Evolutionary conservation across 2,797 vertebrate species (phyloP), one percentile per base, ranked within the genome.

Genomic region (Falco naumanni): DNA sequence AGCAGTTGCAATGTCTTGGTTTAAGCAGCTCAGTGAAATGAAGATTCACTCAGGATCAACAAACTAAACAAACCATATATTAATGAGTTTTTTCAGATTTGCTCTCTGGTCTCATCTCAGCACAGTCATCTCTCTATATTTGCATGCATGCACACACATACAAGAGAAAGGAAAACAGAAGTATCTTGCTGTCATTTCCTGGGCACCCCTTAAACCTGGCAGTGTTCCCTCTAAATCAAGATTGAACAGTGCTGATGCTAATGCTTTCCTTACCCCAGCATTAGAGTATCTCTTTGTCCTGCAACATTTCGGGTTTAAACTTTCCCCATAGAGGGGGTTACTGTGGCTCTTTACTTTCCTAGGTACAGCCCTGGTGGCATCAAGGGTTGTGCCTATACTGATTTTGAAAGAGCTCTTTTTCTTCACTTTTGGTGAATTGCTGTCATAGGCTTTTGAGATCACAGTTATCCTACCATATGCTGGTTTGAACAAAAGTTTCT

Each of bases 401-500:
- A 57, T 53, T 74, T 91, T 37, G 50, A 63, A 56, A 20, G 22
- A 37, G 6, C 2, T 71, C 8, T 74, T 89, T 89, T 31, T 47
- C 37, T 54, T 34, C 0, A 1, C 6, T 64, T 3, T 0, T 9
- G 5, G 18, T 34, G 31, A 70, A 37, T 43, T 76, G 45, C 26
- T 64, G 29, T 39, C 5, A 76, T 77, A 89, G 10, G 17, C 48
- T 88, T 15, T 64, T 75, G 71, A 61, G 21, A 24, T 39, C 29
- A 29, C 0, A 0, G 4, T 37, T 86, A 4, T 56, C 24, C 50
- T 51, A 51, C 18, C 12, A 12, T 10, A 34, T 7, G 20, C 13
- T 4, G 5, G 6, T 64, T 84, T 43, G 16, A 76, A 83, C 6
- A 14, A 63, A 61, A 83, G 16, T 4, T 50, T 64, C 26, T 60